Base-by-base conservation (phyloP, 1,140 invertebrate species). In the Drosophila santomea region DNA sequence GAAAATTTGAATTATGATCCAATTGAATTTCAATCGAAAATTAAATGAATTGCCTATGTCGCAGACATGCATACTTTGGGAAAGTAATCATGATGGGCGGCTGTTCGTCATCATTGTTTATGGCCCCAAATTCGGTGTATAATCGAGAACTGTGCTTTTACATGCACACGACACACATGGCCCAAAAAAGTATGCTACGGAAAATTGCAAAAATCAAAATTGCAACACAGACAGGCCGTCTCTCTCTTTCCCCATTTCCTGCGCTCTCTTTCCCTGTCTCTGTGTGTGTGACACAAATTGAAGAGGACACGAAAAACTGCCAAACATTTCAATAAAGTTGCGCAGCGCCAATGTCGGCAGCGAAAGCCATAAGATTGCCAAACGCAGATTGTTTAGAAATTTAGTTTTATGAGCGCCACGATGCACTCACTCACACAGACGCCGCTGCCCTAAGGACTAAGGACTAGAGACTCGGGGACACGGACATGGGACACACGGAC, bases 241-340 rank as follows among this genome's bases (percentile, higher is more conserved):
- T 5, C 12, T 28, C 25, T 23, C 4, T 14, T 11, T 28, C 3
- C 14, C 7, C 2, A n/a, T n/a, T 2, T 4, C 14, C 25, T 25
- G 23, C 4, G 1, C 14, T 15, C 7, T 36, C 2, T 4, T 2
- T 55, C 4, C 44, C 17, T 60, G 28, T 67, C 15, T 56, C 39
- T 78, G 39, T 71, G n/a, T 48, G 74, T 74, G 56, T 88, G 83
- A 86, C 83, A 86, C 83, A 86, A 86, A 86, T 86, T 86, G 83
- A 88, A 80, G 66, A 77, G 75, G 76, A 80, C 83, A 88, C 83
- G 80, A 88, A 88, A 86, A 88, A 88, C 71, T 88, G 83, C 79
- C 83, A 88, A 88, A 88, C 83, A 88, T 88, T 88, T 88, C 83
- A 88, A 88, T 88, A 88, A 88, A 88, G 83, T 88, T 88, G 75